These are phyloP conservation scores for Cryptomyrus ogoouensis DNA, from an alignment of 2,113 vertebrate species.

Conservation along the genomic window DNA sequence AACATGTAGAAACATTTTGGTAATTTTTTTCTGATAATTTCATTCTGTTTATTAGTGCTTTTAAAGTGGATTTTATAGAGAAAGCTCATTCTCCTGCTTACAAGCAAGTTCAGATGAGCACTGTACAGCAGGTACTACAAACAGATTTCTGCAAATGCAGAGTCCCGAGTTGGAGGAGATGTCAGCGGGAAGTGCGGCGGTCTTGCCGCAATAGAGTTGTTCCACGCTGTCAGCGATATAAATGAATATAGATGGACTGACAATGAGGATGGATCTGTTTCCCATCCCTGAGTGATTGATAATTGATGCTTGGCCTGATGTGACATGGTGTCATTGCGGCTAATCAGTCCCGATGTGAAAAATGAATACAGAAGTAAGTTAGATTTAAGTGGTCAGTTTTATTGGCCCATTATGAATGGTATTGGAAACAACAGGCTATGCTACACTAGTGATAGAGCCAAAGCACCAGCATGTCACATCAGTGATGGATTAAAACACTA, in stretches of 20 bases:
- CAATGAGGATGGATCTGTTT: slow-evolving; percentile 44
- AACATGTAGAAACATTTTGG: background rate
- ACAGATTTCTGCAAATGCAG: background rate
- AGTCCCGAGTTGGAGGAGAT: background rate
- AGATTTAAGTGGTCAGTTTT: background rate
- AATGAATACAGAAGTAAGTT: background rate
- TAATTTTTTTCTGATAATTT: background rate
- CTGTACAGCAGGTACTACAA: background rate
- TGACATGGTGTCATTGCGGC: slow-evolving; percentile 15
- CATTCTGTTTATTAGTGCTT: background rate
- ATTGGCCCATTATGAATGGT: background rate
- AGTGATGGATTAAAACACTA: background rate
- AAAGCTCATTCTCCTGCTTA: background rate
- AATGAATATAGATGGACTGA: slow-evolving; percentile 50
- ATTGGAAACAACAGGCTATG: background rate
- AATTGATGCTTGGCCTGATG: slow-evolving; percentile 52
- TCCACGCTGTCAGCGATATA: slow-evolving; percentile 32
- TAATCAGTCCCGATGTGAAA: background rate
- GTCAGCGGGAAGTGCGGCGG: background rate
- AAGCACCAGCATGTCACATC: background rate
- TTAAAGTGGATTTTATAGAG: background rate
- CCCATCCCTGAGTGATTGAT: slow-evolving; percentile 38
- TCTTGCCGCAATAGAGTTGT: slow-evolving; percentile 26
- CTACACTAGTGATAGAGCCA: background rate
- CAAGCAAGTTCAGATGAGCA: background rate